Conservation (phyloP, 64 coral and sea anemone species). For the Montipora sp. region DNA sequence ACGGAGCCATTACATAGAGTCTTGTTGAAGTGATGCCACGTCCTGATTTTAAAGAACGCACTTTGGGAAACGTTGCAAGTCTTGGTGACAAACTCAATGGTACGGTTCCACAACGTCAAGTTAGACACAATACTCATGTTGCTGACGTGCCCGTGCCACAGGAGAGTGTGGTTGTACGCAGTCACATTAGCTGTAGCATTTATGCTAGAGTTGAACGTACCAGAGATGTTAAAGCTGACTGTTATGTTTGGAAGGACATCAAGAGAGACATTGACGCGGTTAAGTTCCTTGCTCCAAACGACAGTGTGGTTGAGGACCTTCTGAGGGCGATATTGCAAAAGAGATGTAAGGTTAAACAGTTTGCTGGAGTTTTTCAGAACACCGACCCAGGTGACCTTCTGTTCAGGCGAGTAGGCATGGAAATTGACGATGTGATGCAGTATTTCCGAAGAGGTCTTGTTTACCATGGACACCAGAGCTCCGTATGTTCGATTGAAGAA, state of each 20-base stretch:
- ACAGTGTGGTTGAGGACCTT: conserved; percentile 66
- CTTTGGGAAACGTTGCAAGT: conserved; percentile 65
- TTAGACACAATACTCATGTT: conserved; percentile 64
- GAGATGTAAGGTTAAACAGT: conserved; percentile 64
- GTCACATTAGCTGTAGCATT: conserved; percentile 67
- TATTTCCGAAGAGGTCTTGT: conserved; percentile 43
- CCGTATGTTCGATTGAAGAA: conserved; percentile 71
- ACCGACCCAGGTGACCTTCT: conserved; percentile 65
- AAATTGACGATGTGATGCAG: conserved; percentile 54
- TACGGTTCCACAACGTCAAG: conserved; percentile 76
- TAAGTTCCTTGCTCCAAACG: conserved; percentile 18
- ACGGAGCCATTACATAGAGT: conserved; percentile 73
- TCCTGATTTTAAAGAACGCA: conserved; percentile 74
- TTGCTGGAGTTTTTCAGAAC: conserved; percentile 55
- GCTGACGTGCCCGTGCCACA: conserved; percentile 70
- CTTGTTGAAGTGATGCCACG: conserved; percentile 77
- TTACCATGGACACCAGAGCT: conserved; percentile 38
- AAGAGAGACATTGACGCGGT: conserved; percentile 64
- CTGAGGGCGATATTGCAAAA: conserved; percentile 48
- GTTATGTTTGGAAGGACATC: conserved; percentile 64
- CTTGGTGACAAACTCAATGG: conserved; percentile 64
- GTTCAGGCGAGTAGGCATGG: conserved; percentile 44
- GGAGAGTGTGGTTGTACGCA: conserved; percentile 42
- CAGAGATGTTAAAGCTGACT: conserved; percentile 71
- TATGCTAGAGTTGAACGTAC: conserved; percentile 61